Percentiles rank a stretch among this genome's conserved stretches.
phyloP scores from a whole-genome alignment of 2,797 vertebrate genomes.

The Bucorvus abyssinicus region DNA sequence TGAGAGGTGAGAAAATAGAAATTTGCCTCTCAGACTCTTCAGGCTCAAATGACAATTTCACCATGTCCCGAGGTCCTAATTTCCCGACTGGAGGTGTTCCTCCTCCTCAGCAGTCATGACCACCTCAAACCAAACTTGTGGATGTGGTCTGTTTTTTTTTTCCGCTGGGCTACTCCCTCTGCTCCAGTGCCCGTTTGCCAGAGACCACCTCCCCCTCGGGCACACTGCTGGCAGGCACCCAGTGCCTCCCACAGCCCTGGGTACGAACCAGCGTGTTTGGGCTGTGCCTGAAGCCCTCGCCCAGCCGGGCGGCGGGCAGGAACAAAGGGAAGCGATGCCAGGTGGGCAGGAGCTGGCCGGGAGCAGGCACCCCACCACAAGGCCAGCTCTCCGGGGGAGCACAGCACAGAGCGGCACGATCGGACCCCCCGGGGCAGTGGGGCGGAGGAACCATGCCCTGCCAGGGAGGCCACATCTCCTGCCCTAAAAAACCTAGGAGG shows the following conservation, averaged over 20 bases:
- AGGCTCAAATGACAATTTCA: not conserved
- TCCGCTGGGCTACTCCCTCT: not conserved
- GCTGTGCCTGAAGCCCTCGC: not conserved
- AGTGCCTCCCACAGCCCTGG: not conserved
- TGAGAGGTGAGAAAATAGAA: not conserved
- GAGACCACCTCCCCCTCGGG: not conserved
- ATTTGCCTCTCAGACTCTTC: not conserved
- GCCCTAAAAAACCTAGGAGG: not conserved
- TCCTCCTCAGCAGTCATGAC: not conserved
- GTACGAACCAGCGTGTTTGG: accelerated
- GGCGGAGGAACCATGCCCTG: not conserved
- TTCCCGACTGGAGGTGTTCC: not conserved
- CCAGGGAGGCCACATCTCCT: not conserved
- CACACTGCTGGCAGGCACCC: not conserved
- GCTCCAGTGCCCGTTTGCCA: not conserved
- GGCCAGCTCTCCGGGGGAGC: not conserved
- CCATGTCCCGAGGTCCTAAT: not conserved
- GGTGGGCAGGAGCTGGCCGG: not conserved
- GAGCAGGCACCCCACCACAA: too few species aligned
- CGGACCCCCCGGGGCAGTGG: too few species aligned
- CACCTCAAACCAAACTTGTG: not conserved
- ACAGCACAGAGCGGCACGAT: accelerated
- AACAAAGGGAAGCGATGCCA: too few species aligned
- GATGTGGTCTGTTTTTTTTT: not conserved
- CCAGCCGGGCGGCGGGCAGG: not conserved